phyloP scores from a whole-genome alignment of 2,888 invertebrate species.

The Criorhina ranunculi region DNA sequence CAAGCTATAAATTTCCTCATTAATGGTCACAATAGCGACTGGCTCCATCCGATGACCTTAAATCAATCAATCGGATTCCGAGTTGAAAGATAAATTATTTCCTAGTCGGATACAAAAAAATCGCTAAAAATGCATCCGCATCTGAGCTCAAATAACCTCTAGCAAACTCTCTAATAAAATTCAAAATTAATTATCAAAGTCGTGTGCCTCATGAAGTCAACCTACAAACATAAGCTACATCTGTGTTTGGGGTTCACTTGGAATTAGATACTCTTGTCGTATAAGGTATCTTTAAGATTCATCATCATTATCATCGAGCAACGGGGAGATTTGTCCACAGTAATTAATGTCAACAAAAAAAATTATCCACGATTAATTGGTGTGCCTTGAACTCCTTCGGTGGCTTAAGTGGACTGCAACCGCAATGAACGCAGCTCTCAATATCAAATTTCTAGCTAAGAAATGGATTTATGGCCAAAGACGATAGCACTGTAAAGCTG shows the following conservation, averaged over 20 bases:
- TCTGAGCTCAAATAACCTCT: neutral
- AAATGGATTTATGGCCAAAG: slow-evolving; percentile 28
- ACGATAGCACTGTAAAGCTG: slow-evolving; percentile 1
- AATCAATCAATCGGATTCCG: neutral
- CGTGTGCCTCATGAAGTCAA: slow-evolving; percentile 6
- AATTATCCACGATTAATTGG: slow-evolving; percentile 22
- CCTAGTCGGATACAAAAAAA: neutral
- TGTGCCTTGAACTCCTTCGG: slow-evolving; percentile 50
- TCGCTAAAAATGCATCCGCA: slow-evolving; percentile 8
- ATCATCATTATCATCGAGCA: slow-evolving; percentile 48
- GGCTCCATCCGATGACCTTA: neutral
- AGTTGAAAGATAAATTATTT: neutral
- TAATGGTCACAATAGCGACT: no score
- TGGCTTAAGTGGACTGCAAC: slow-evolving; percentile 34
- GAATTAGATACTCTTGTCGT: neutral
- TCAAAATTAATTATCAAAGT: slow-evolving; percentile 2
- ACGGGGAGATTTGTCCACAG: slow-evolving; percentile 28
- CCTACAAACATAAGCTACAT: no score
- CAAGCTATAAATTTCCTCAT: no score
- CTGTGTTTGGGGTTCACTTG: no score
- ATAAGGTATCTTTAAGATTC: neutral
- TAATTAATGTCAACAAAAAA: slow-evolving; percentile 45
- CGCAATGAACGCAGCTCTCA: slow-evolving; percentile 29
- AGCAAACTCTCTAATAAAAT: neutral
- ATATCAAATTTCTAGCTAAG: slow-evolving; percentile 53